Percentiles rank a stretch among this genome's conserved stretches.
These are phyloP conservation scores for Eulithis prunata DNA, from an alignment of 2,888 invertebrate genomes.

Conservation along the genomic window DNA sequence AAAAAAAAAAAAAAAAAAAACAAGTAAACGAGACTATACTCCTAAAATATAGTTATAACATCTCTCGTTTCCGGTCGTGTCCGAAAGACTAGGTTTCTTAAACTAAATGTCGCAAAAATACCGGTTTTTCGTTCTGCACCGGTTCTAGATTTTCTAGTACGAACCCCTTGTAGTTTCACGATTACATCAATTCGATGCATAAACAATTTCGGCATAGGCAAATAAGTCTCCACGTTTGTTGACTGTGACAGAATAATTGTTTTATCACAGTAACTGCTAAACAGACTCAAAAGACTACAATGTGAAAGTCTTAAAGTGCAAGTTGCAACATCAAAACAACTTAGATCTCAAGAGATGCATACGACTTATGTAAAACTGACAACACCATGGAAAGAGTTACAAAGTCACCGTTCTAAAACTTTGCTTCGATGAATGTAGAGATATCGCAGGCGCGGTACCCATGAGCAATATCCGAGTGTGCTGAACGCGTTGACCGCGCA, in stretches of 20 bases:
- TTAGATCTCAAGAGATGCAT: constrained; percentile 7
- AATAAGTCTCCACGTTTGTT: neutral
- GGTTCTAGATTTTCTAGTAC: too few relatives aligned
- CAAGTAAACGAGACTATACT: too few relatives aligned
- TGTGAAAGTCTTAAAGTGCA: constrained; percentile 18
- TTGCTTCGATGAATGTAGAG: constrained; percentile 44
- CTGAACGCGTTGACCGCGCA: constrained; percentile 70
- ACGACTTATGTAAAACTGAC: constrained; percentile 35
- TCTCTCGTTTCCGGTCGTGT: too few relatives aligned
- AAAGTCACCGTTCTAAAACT: constrained; percentile 46
- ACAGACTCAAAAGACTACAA: too few relatives aligned
- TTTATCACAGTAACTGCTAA: neutral
- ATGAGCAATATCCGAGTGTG: constrained; percentile 61
- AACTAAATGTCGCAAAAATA: too few relatives aligned
- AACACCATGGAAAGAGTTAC: constrained; percentile 44
- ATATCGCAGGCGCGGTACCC: constrained; percentile 55
- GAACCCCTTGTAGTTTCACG: too few relatives aligned
- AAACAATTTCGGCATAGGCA: constrained; percentile 11
- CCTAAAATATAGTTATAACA: too few relatives aligned
- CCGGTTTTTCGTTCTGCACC: too few relatives aligned
- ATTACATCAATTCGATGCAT: constrained; percentile 46
- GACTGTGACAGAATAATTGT: neutral
- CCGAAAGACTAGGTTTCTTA: too few relatives aligned
- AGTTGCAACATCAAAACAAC: constrained; percentile 16
- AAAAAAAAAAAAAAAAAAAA: too few relatives aligned